Evolutionary conservation across 2,113 vertebrate species (phyloP), one percentile per base, ranked within the genome.

Genomic region (Phalacrocorax pelagicus): DNA sequence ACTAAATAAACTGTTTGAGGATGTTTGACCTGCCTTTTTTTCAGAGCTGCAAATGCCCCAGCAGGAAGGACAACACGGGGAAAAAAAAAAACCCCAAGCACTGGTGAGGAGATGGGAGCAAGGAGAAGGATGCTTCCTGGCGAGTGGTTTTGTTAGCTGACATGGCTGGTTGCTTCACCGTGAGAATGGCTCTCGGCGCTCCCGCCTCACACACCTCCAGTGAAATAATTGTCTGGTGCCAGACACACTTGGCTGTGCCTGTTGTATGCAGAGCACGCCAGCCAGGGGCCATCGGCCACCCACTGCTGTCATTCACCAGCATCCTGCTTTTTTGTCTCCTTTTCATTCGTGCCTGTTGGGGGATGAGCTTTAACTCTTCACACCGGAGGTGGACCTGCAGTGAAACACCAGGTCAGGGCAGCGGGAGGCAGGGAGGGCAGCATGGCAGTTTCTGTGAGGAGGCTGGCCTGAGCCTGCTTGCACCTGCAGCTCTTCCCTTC

Each of bases 171-270:
- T 89, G 93, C 79, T 34, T 54, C 0, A 4, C 62, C 6, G 16
- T 70, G 90, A 92, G 95, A 94, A 65, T 2, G 79, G 91, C 67
- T 29, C 74, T 57, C 12, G 63, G 75, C 5, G 34, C 77, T 86
- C n/a, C 72, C 5, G 30, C 82, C 73, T 46, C 83, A 11, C 72
- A 9, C 90, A 78, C 81, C 93, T 92, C 92, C 88, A 20, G 86
- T 15, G 11, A 36, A 22, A 32, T 23, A 70, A 88, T 90, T 87
- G 93, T 96, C 83, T 89, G 90, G 77, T 71, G 88, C 91, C 93
- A 93, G 93, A 96, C 94, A 93, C 95, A 94, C 86, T 96, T 55
- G 94, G 95, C 94, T 94, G 96, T 96, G 96, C 94, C 94, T 94
- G 44, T 95, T 97, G 84, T 96, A 26, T 84, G 79, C 65, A 4